A percentile compares a stretch with the other conserved stretches of the same genome.
Conservation (phyloP, 2,888 invertebrate species). For the Terebella lapidaria region DNA sequence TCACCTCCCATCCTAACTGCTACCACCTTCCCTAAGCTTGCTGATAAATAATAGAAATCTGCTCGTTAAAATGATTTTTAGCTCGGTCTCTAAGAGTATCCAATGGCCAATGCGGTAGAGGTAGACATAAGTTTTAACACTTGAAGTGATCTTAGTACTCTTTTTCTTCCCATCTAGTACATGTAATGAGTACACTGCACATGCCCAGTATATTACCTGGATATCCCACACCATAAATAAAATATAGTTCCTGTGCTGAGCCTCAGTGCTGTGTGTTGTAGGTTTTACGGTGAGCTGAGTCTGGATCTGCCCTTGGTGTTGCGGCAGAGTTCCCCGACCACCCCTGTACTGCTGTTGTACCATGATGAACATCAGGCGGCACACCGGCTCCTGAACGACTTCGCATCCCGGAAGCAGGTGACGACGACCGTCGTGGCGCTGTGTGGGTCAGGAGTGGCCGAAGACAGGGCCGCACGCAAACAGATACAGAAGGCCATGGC, state of each 20-base stretch:
- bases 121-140: too few species aligned
- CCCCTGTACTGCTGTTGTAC: constrained; percentile 45
- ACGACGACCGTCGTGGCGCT: constrained; percentile 24
- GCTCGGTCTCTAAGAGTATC: too few species aligned
- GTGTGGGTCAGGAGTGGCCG: constrained; percentile 32
- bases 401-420: constrained; percentile 40
- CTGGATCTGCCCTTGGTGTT: constrained; percentile 40
- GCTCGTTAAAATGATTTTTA: too few species aligned
- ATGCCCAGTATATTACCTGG: too few species aligned
- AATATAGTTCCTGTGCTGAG: too few species aligned
- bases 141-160: too few species aligned
- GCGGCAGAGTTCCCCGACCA: constrained; percentile 35
- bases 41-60: too few species aligned
- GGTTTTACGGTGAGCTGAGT: constrained; percentile 33
- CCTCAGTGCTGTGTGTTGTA: too few species aligned
- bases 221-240: too few species aligned
- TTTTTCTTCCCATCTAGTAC: too few species aligned
- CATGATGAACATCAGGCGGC: constrained; percentile 39
- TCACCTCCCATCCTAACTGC: neutral
- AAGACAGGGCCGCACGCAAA: constrained; percentile 30
- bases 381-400: constrained; percentile 40
- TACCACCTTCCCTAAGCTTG: neutral
- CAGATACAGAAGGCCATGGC: constrained; percentile 40
- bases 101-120: too few species aligned
- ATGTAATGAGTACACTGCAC: too few species aligned